Evolutionary conservation across 1,140 invertebrate species (phyloP).

Genomic region (Argopecten irradians): DNA sequence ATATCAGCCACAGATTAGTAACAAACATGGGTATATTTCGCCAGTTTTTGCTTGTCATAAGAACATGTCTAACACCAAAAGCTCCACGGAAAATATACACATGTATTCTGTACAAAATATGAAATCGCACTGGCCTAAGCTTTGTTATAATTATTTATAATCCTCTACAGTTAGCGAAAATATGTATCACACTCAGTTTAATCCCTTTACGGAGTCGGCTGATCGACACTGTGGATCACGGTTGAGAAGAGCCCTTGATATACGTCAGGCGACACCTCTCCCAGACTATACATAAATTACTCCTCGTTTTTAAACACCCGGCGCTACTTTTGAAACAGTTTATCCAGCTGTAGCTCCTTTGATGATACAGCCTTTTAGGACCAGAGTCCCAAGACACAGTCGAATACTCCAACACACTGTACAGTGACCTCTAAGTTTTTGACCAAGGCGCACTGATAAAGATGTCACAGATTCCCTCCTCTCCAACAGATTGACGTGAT

Average conservation of each 20-base stretch:
- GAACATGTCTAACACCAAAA: not conserved
- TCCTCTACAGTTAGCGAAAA: conserved; percentile 16
- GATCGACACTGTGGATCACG: not conserved
- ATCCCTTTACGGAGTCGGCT: not conserved
- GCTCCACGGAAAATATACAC: not conserved
- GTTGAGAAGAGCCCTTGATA: not conserved
- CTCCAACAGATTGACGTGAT: not conserved
- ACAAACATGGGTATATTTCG: too few relatives aligned
- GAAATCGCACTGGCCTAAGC: not conserved
- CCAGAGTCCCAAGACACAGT: too few relatives aligned
- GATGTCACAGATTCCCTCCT: too few relatives aligned
- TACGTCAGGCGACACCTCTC: not conserved
- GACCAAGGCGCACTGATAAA: not conserved
- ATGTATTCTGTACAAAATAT: not conserved
- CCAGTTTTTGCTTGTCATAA: too few relatives aligned
- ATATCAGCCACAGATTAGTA: too few relatives aligned
- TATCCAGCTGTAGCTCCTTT: not conserved
- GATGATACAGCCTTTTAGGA: not conserved
- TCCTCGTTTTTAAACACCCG: not conserved
- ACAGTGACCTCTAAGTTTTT: not conserved
- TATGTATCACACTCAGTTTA: conserved; percentile 16
- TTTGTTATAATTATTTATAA: not conserved
- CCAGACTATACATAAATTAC: not conserved
- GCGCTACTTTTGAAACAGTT: not conserved
- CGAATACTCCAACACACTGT: too few relatives aligned